Base-by-base conservation (phyloP, 2,797 vertebrate genomes). In the Chelmon rostratus region DNA sequence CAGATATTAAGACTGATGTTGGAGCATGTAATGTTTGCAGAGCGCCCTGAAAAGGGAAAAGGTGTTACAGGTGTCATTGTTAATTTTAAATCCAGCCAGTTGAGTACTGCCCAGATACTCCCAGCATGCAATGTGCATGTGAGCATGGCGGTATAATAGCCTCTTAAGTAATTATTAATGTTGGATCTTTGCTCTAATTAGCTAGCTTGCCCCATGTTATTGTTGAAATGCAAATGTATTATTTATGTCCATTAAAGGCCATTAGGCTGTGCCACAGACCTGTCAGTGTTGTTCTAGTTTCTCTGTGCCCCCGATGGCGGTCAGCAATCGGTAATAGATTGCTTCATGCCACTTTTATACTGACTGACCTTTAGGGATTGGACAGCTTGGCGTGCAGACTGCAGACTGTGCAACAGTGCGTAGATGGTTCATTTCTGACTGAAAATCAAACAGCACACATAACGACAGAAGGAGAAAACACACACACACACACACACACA, bases 301-400 rank as follows among this genome's bases (percentile, higher is more conserved):
- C 33, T 61, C 46, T 5, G 13, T 57, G 57, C 7, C 4, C 13
- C 6, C 0, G 9, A 25, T 38, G 40, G 28, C 53, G 23, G 31
- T 33, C 53, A 61, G 44, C 25, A 28, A 47, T 5, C 12, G 11
- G 12, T 11, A 37, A 52, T 16, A 40, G 40, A 50, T 31, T 33
- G 18, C 57, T 66, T 62, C 12, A 49, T 52, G 40, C 37, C 40
- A 25, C 64, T 79, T n/a, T 42, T 16, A 35, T 5, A 21, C 61
- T 44, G 63, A 78, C 23, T n/a, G 23, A 58, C 42, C 42, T 79
- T 73, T 33, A 54, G 53, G 52, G 52, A 74, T 53, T 1, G 19
- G 62, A 42, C 33, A 54, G 57, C 37, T 49, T 31, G 50, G 25
- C 56, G 28, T 28, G 19, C n/a, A 42, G 37, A 46, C 33, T 52